Base-by-base conservation (phyloP, 1,140 invertebrate species). In the Berghia stephanieae region DNA sequence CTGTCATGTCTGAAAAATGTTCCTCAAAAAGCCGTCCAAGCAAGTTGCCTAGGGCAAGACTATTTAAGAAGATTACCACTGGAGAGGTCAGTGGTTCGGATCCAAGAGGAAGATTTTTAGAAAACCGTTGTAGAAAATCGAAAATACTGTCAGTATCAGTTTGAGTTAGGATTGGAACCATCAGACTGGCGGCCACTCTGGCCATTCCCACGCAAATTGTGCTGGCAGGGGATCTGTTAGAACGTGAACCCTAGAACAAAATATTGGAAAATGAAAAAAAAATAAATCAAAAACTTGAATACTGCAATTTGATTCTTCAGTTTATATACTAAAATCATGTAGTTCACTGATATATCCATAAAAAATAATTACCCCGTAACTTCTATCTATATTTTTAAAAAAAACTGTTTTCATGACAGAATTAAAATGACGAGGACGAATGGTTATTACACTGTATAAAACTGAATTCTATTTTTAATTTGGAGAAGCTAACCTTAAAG, bases 1-100 rank as follows among this genome's bases (percentile, higher is more conserved):
- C 85, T n/a, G 75, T 77, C 13, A 84, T 71, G 24, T 86, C 81
- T 52, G 77, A 73, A 46, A 85, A 85, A 38, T 82, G 82, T 70
- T 82, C 83, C 66, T 82, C 71, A 49, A 83, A 80, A n/a, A 85
- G 78, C n/a, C 77, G 74, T 0, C 77, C 78, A 10, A 85, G 60
- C 38, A 85, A 40, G 44, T 81, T 79, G 24, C 85, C 85, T 6
- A 84, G 78, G 38, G 79, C 81, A 24, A 82, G 78, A 18, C 83
- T 80, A 75, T 78, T 60, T 52, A 83, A 77, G 24, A 80, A 80
- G 10, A 78, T 52, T 27, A 82, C 57, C 0, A 83, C 79, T 34
- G 83, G 80, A 18, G 80, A 83, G n/a, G 74, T 75, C 34, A 76
- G 52, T 34, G 75, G 42, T 55, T 38, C 55, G 2, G 44, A 40